Percentiles rank a stretch among this genome's conserved stretches.
Conservation (phyloP, 2,888 invertebrate genomes). For the Ischnus inquisitorius region DNA sequence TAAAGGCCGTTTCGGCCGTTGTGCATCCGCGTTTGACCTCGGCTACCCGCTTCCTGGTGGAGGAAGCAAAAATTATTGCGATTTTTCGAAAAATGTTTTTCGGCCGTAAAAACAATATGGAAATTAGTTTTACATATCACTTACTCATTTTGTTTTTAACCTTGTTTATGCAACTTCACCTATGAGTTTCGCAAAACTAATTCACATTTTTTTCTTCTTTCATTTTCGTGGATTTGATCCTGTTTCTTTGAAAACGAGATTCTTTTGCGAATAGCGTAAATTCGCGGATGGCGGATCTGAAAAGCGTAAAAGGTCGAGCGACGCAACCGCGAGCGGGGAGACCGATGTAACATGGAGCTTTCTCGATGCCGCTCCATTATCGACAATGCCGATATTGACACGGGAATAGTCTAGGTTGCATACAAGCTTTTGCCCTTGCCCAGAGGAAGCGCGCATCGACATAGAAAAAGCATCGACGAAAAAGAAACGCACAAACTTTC, state of each 20-base stretch:
- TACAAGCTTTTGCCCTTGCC: neutral
- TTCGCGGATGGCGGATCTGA: neutral
- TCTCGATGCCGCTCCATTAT: neutral
- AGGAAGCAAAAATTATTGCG: too few relatives aligned
- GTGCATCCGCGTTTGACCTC: too few relatives aligned
- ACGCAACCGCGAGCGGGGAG: neutral
- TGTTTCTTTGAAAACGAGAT: neutral
- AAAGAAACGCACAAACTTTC: neutral
- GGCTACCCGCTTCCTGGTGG: too few relatives aligned
- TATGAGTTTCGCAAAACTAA: too few relatives aligned
- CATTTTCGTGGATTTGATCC: neutral
- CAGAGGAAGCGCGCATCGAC: neutral
- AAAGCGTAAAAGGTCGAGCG: slow-evolving; percentile 8
- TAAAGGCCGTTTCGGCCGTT: too few relatives aligned
- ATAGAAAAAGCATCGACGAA: neutral
- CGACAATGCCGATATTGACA: neutral
- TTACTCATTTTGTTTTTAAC: too few relatives aligned
- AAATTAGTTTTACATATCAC: too few relatives aligned
- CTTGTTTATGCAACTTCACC: too few relatives aligned
- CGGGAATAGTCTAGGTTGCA: neutral
- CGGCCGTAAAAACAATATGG: too few relatives aligned
- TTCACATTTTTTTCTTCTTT: neutral
- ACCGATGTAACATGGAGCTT: neutral
- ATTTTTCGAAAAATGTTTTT: too few relatives aligned
- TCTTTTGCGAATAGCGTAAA: neutral